A percentile compares a stretch with the other conserved stretches of the same genome.
Conservation (phyloP, 2,888 invertebrate species). For the Tricholauxania praeusta region DNA sequence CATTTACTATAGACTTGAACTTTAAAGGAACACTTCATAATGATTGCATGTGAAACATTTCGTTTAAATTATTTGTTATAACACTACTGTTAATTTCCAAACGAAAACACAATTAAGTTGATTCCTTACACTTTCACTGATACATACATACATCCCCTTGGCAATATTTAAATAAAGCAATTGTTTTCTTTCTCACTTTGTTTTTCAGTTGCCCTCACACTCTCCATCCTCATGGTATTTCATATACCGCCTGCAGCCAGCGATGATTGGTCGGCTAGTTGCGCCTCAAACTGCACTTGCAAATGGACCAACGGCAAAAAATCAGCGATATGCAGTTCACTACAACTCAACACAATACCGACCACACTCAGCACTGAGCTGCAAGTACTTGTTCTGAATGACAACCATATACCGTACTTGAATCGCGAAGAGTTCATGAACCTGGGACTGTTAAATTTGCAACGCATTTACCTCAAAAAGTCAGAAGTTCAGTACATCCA, state of each 20-base stretch:
- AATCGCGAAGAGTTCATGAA: constrained; percentile 83
- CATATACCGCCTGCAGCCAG: constrained; percentile 68
- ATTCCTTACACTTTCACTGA: constrained; percentile 35
- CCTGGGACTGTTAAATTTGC: constrained; percentile 84
- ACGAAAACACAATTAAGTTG: too few relatives aligned
- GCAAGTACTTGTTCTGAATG: constrained; percentile 87
- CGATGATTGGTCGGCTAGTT: constrained; percentile 86
- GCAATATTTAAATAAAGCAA: not conserved
- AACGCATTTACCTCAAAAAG: constrained; percentile 83
- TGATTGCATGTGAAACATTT: too few relatives aligned
- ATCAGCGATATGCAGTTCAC: constrained; percentile 86
- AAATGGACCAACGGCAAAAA: constrained; percentile 94
- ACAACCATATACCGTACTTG: constrained; percentile 81
- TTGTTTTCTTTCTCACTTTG: not conserved
- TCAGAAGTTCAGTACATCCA: constrained; percentile 82
- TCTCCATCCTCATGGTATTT: constrained; percentile 48
- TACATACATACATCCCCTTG: constrained; percentile 22
- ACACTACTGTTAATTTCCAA: too few relatives aligned
- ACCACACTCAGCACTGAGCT: constrained; percentile 73
- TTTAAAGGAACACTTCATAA: too few relatives aligned
- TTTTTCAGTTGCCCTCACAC: constrained; percentile 50
- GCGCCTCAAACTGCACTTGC: constrained; percentile 87
- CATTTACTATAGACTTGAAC: too few relatives aligned
- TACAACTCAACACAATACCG: constrained; percentile 84
- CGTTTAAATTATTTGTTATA: too few relatives aligned